Evolutionary conservation across 2,113 vertebrate genomes (phyloP), one percentile per base, ranked within the genome.

Genomic region (Gulo gulo): DNA sequence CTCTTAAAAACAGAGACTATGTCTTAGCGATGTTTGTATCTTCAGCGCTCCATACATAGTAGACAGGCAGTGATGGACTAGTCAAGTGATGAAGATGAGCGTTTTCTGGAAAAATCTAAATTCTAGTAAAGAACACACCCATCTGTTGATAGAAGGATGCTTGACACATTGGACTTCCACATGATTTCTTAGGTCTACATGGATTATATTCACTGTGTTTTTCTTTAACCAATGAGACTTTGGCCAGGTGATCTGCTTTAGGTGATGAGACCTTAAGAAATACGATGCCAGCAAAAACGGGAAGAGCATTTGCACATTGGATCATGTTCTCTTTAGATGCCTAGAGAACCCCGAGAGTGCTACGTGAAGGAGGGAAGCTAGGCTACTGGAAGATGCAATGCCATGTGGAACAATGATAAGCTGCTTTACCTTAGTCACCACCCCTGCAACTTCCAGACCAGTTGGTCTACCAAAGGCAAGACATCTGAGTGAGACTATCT

Each of bases 161-260:
- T 96, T 79, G 65, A 85, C 69, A 23, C 7, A 4, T 59, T 47
- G 80, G 65, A 88, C 61, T 94, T 88, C 18, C 39, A 81, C 1
- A 26, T 76, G 18, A 67, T 95, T 83, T 78, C 78, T 63, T n/a
- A 89, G 47, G 24, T 83, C 11, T 92, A 74, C 1, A 11, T 6
- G 5, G 21, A 61, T 12, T 12, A 67, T 13, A 78, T 4, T 15
- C 55, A n/a, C 15, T 29, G 15, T 59, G 20, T n/a, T 71, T 82
- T 95, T 82, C 79, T 93, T 82, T 63, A 93, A 52, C 55, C 42
- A 67, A 47, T 23, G 24, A 86, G 83, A 80, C 14, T 86, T 21
- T 88, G 26, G 7, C 11, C 29, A 90, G 39, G 29, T 67, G 65
- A 39, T 65, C 84, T 67, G 12, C 52, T 55, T 84, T 29, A 85